phyloP scores from a whole-genome alignment of 92 coral and sea anemone genomes.

The Virgularia gustaviana region DNA sequence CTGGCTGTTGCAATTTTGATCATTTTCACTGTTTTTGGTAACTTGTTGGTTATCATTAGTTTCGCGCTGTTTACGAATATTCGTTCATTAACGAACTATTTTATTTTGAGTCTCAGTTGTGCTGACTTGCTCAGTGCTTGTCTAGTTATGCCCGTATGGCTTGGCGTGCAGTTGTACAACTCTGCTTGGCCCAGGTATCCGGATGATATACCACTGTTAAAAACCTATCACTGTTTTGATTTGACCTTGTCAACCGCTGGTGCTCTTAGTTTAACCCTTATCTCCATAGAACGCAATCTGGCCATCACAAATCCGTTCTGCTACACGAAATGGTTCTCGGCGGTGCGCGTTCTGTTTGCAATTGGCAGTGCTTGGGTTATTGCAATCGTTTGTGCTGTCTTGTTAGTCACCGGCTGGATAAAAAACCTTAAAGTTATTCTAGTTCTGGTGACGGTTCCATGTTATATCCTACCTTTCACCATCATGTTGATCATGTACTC shows the following conservation, averaged over 20 bases:
- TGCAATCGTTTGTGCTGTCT: constrained; percentile 63
- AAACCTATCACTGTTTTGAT: constrained; percentile 71
- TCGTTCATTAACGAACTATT: constrained; percentile 88
- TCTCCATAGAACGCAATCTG: constrained; percentile 82
- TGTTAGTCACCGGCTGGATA: constrained; percentile 53
- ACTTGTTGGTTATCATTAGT: constrained; percentile 80
- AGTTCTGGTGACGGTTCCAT: constrained; percentile 59
- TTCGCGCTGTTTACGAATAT: constrained; percentile 82
- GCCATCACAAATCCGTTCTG: constrained; percentile 86
- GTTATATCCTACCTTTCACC: constrained; percentile 67
- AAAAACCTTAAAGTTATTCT: constrained; percentile 37
- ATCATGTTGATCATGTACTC: constrained; percentile 80
- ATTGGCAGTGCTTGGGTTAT: constrained; percentile 70
- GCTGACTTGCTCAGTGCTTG: constrained; percentile 83
- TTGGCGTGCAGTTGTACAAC: constrained; percentile 55
- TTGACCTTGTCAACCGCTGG: constrained; percentile 74
- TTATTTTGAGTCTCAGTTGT: constrained; percentile 72
- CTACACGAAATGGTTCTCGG: constrained; percentile 73
- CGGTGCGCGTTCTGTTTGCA: constrained; percentile 67
- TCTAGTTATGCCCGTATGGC: constrained; percentile 84
- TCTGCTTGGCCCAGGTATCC: not conserved
- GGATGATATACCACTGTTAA: constrained; percentile 27
- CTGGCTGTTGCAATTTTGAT: constrained; percentile 70
- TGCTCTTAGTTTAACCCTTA: constrained; percentile 77
- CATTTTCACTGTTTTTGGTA: constrained; percentile 73